Evolutionary conservation across 2,113 vertebrate species (phyloP), one percentile per base, ranked within the genome.

Genomic region (Sitta europaea): DNA sequence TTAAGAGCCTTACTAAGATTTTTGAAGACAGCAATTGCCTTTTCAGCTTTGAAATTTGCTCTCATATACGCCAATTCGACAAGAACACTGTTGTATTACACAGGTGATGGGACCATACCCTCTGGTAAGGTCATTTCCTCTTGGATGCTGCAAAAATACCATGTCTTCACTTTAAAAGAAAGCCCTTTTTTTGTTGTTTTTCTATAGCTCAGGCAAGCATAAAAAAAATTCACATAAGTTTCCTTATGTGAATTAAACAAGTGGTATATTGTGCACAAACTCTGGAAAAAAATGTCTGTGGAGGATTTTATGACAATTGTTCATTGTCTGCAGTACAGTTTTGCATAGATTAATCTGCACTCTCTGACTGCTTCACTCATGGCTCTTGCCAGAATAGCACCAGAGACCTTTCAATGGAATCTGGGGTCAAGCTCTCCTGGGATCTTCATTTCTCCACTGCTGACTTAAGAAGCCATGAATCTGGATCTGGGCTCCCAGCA

Each of bases 371-470:
- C 55, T 83, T 95, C 71, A 53, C 48, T 85, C 73, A 86, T n/a
- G 11, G 19, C 31, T 94, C 93, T 94, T 92, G 31, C 66, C 61
- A 77, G 38, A 93, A 55, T 43, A 81, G 13, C 6, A 4, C 67
- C 61, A 95, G 65, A 87, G 92, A 82, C 61, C 65, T 96, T 95
- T 71, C 45, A 93, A 38, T 31, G 79, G 92, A 95, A 96, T 96
- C 55, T 66, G 58, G 33, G 94, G 82, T 96, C 94, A 94, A 35
- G 43, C 27, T 82, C 67, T 85, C 28, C 72, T 48, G 22, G 50
- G 45, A 61, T 90, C 74, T 84, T 86, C 51, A 50, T 86, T 78
- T 58, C 57, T 28, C 31, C 66, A 76, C 58, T 0, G 0, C 42
- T 73, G 75, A 70, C 70, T 47, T 74, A 45, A 80, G 76, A 59